These are phyloP conservation scores for Hemithea aestivaria DNA, from an alignment of 2,888 invertebrate species.

Conservation along the genomic window DNA sequence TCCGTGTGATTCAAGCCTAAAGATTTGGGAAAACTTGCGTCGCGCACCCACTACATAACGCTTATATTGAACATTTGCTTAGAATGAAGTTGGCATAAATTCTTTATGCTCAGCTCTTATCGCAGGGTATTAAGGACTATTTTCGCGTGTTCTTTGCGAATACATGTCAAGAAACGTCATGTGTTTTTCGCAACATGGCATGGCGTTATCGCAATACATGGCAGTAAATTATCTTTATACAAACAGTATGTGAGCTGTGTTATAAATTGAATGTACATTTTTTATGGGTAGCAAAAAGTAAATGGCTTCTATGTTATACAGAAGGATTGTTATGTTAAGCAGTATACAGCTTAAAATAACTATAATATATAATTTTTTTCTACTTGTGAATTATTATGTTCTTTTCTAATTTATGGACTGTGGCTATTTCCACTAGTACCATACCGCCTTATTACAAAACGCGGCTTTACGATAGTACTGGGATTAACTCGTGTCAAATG, in stretches of 20 bases:
- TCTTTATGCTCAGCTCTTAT: slow-evolving; percentile 27
- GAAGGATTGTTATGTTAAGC: too few species aligned
- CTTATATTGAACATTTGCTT: slow-evolving; percentile 48
- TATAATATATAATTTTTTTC: too few species aligned
- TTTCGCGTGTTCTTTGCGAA: slow-evolving; percentile 20
- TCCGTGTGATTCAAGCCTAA: slow-evolving; percentile 7
- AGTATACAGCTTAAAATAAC: too few species aligned
- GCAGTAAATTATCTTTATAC: neutral
- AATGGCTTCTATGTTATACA: too few species aligned
- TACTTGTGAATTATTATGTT: too few species aligned
- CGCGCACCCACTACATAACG: slow-evolving; percentile 38
- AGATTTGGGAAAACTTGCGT: slow-evolving; percentile 12
- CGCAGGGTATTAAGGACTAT: slow-evolving; percentile 27
- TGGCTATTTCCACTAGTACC: too few species aligned
- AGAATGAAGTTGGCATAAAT: slow-evolving; percentile 40
- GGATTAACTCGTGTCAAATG: too few species aligned
- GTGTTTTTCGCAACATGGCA: slow-evolving; percentile 33
- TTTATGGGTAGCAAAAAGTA: too few species aligned
- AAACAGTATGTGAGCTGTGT: neutral
- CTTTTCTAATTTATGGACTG: too few species aligned
- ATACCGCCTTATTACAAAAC: too few species aligned
- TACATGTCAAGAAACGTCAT: slow-evolving; percentile 37
- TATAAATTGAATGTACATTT: neutral
- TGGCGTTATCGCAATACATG: neutral
- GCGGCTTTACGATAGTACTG: too few species aligned